These are phyloP conservation scores for pig (Sus scrofa) DNA, from an alignment of 2,113 vertebrate genomes.

Conservation along the genomic window T2T-Sscrofa CM000815.6:112755001-112755500, in stretches of 20 bases:
- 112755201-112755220: background rate
- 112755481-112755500: too few relatives aligned
- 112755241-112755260: background rate
- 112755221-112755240: background rate
- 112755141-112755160: background rate
- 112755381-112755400: too few relatives aligned
- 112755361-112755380: too few relatives aligned
- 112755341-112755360: too few relatives aligned
- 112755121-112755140: background rate
- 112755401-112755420: too few relatives aligned
- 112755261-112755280: background rate
- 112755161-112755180: background rate
- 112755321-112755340: background rate
- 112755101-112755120: background rate
- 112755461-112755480: too few relatives aligned
- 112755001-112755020: background rate
- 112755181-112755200: background rate
- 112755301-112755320: background rate
- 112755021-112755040: background rate
- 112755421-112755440: too few relatives aligned
- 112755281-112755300: background rate
- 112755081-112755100: background rate
- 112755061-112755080: background rate
- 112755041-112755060: background rate
- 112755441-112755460: too few relatives aligned